A percentile compares a stretch with the other conserved stretches of the same genome.
Conservation (phyloP, 2,113 vertebrate species). For the Odontesthes bonariensis region DNA sequence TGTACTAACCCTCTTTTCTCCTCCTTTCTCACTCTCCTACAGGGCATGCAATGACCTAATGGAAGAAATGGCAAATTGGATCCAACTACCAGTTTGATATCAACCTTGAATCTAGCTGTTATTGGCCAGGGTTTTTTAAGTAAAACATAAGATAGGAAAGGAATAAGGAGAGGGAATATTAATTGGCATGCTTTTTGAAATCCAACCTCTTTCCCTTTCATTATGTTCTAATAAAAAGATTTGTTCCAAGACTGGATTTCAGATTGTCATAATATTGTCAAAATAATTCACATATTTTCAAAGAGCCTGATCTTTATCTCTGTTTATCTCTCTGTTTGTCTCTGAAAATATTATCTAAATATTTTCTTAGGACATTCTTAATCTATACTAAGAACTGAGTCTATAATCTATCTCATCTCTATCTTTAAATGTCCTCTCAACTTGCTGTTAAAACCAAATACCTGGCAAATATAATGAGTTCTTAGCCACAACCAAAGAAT, state of each 20-base stretch:
- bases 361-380: too few relatives aligned
- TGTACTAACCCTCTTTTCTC: background rate
- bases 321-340: too few relatives aligned
- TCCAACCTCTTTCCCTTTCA: constrained; percentile 3
- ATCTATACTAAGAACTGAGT: too few relatives aligned
- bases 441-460: too few relatives aligned
- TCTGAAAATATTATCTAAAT: too few relatives aligned
- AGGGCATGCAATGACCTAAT: constrained; percentile 76
- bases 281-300: too few relatives aligned
- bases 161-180: constrained; percentile 6
- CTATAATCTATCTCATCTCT: too few relatives aligned
- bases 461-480: too few relatives aligned
- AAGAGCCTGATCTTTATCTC: too few relatives aligned
- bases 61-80: constrained; percentile 60
- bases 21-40: constrained; percentile 54
- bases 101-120: constrained; percentile 32
- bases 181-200: background rate
- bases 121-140: background rate
- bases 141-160: background rate
- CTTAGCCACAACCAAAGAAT: too few relatives aligned
- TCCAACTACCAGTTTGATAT: constrained; percentile 51
- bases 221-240: background rate
- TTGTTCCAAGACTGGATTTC: background rate
- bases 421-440: too few relatives aligned
- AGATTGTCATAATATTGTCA: background rate